phyloP scores from a whole-genome alignment of 2,888 invertebrate genomes.

The Stenodema calcarata region DNA sequence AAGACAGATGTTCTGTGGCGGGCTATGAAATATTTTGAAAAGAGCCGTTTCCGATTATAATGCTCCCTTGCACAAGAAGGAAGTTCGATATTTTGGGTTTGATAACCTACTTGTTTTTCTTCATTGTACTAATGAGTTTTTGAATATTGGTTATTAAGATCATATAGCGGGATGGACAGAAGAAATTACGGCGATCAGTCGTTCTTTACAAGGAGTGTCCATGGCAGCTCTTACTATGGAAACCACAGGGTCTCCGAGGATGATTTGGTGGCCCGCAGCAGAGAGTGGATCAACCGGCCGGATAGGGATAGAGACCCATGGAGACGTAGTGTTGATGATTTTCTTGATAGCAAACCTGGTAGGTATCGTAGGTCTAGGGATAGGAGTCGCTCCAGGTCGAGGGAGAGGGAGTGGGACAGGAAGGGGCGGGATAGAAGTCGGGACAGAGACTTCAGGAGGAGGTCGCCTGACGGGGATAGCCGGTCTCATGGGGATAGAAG shows the following conservation, averaged over 20 bases:
- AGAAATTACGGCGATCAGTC: constrained; percentile 53
- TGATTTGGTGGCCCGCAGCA: constrained; percentile 53
- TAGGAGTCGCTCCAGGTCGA: constrained; percentile 55
- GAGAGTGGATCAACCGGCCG: constrained; percentile 53
- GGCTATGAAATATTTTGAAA: neutral
- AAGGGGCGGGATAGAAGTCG: constrained; percentile 56
- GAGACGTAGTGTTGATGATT: constrained; percentile 56
- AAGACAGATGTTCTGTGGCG: neutral
- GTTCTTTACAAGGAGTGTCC: constrained; percentile 36
- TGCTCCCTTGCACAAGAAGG: neutral
- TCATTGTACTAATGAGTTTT: constrained; percentile 46
- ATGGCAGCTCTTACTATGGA: constrained; percentile 45
- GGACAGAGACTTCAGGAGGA: constrained; percentile 39
- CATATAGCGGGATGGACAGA: constrained; percentile 54
- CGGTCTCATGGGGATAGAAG: constrained; percentile 28
- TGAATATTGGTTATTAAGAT: constrained; percentile 38
- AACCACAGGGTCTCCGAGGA: constrained; percentile 46
- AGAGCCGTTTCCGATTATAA: neutral
- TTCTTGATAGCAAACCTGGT: constrained; percentile 55
- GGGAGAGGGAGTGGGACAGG: constrained; percentile 56
- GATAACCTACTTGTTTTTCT: neutral
- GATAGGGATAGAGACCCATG: constrained; percentile 53
- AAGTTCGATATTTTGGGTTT: constrained; percentile 25
- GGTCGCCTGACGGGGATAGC: constrained; percentile 12
- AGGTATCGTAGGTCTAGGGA: constrained; percentile 55